Percentiles rank a stretch among this genome's conserved stretches.
Evolutionary conservation across 2,797 vertebrate genomes (phyloP).

Genomic region (Hoplostethus mediterraneus): DNA sequence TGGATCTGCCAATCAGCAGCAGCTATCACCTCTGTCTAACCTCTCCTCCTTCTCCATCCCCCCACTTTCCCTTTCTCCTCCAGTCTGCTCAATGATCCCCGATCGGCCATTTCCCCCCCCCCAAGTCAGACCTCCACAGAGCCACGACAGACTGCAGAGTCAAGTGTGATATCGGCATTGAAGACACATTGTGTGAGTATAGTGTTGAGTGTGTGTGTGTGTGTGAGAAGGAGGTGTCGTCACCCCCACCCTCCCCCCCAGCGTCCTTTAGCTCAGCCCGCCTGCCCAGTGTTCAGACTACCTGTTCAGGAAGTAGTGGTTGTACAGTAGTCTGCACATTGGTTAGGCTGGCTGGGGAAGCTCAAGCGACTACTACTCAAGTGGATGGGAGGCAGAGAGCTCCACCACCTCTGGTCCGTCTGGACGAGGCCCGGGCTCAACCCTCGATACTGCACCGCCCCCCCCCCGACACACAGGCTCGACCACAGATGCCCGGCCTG

Average conservation of each 20-base stretch:
- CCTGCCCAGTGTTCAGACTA: conserved; percentile 99
- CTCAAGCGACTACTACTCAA: conserved; percentile 68
- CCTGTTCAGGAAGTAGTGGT: conserved; percentile 99
- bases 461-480: too few relatives aligned
- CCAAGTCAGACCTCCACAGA: conserved; percentile 8
- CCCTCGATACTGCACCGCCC: conserved; percentile 65
- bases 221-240: not conserved
- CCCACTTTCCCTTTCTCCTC: conserved; percentile 36
- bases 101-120: conserved; percentile 40
- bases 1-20: conserved; percentile 65
- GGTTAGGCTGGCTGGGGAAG: conserved; percentile 92
- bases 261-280: conserved; percentile 86
- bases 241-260: not conserved
- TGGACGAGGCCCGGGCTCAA: conserved; percentile 46
- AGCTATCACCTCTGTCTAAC: conserved; percentile 71
- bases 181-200: conserved; percentile 55
- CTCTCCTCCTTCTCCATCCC: conserved; percentile 45
- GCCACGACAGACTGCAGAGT: not conserved
- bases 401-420: conserved; percentile 52
- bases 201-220: not conserved
- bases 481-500: conserved; percentile 45
- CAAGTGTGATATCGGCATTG: conserved; percentile 1
- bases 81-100: conserved; percentile 35
- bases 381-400: not conserved
- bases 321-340: conserved; percentile 94